Percentiles rank a stretch among this genome's conserved stretches.
These are phyloP conservation scores for Achlya flavicornis DNA, from an alignment of 2,888 invertebrate species.

Conservation along the genomic window DNA sequence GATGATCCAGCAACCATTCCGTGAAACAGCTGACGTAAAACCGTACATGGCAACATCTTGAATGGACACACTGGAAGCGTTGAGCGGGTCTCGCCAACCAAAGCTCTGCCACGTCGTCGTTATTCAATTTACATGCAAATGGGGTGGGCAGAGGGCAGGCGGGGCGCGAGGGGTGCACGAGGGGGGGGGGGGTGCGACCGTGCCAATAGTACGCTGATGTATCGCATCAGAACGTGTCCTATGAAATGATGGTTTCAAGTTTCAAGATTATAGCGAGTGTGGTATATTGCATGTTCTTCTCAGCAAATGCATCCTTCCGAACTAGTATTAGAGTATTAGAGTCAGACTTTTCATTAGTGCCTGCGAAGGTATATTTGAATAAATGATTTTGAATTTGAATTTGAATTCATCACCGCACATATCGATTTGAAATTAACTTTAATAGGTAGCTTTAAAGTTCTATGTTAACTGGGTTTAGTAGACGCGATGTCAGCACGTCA, in stretches of 20 bases:
- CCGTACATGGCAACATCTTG: conserved; percentile 56
- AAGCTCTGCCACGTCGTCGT: conserved; percentile 72
- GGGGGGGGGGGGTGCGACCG: conserved; percentile 45
- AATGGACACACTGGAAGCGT: conserved; percentile 57
- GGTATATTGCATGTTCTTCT: no score
- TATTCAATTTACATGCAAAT: conserved; percentile 85
- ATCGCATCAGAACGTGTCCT: conserved; percentile 77
- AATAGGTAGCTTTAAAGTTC: no score
- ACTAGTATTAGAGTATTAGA: no score
- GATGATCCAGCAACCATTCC: neutral
- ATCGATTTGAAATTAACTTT: no score
- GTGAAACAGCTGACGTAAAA: conserved; percentile 18
- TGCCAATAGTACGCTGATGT: conserved; percentile 80
- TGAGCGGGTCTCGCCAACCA: conserved; percentile 55
- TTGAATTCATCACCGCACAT: no score
- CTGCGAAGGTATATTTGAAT: no score
- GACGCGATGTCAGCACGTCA: no score
- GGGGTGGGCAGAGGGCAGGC: conserved; percentile 39
- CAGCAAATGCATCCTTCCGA: no score
- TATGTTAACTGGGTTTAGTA: no score
- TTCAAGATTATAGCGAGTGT: conserved; percentile 24
- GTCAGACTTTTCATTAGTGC: no score
- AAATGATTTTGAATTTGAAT: no score
- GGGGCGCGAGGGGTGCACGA: conserved; percentile 31
- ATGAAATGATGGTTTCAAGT: conserved; percentile 29